Conservation (phyloP, 2,113 vertebrate genomes). For the Corythoichthys haematopterus region DNA sequence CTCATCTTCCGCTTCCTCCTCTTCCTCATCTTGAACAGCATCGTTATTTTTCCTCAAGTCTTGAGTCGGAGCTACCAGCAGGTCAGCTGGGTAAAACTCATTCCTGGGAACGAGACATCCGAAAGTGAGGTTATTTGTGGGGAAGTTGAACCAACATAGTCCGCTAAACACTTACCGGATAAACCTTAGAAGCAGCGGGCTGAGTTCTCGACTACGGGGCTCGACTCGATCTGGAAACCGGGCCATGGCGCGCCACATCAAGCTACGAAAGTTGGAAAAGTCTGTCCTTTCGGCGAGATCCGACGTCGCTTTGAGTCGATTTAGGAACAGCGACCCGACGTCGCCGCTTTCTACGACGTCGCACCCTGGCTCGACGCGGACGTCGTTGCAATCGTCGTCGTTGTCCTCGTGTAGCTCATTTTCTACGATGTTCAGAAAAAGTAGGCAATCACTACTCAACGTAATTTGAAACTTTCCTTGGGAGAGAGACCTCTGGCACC, state of each 20-base stretch:
- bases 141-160: background rate
- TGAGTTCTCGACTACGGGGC: slow-evolving; percentile 86
- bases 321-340: slow-evolving; percentile 73
- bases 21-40: slow-evolving; percentile 46
- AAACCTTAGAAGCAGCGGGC: slow-evolving; percentile 88
- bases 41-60: slow-evolving; percentile 72
- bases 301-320: slow-evolving; percentile 68
- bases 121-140: background rate
- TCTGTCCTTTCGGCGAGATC: slow-evolving; percentile 77
- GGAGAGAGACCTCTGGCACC: no score
- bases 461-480: no score
- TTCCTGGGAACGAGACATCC: slow-evolving; percentile 71
- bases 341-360: slow-evolving; percentile 71
- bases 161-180: slow-evolving; percentile 72
- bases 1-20: slow-evolving; percentile 47
- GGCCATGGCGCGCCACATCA: slow-evolving; percentile 86
- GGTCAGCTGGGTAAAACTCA: slow-evolving; percentile 87
- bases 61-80: slow-evolving; percentile 86
- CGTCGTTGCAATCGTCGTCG: slow-evolving; percentile 3
- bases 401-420: slow-evolving; percentile 75
- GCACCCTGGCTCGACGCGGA: slow-evolving; percentile 43
- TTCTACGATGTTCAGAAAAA: slow-evolving; percentile 64
- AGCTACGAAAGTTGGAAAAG: slow-evolving; percentile 86
- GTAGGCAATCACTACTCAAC: no score
- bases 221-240: slow-evolving; percentile 87